phyloP scores from a whole-genome alignment of 2,797 vertebrate genomes.

The Odontamblyopus rebecca region DNA sequence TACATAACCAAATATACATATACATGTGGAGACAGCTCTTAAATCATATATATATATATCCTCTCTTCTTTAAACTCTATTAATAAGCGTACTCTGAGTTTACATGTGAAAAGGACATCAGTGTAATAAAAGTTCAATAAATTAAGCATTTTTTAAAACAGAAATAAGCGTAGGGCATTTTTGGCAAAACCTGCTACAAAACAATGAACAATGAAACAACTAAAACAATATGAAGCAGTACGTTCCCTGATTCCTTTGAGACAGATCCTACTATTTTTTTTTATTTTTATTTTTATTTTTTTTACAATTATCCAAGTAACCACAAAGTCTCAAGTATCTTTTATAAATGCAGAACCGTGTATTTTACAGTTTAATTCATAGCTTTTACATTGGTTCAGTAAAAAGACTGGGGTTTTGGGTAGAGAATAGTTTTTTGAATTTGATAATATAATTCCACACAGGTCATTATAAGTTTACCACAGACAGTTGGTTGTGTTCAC shows the following conservation, averaged over 20 bases:
- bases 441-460: background rate
- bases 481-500: too few species aligned
- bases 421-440: background rate
- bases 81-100: conserved; percentile 67
- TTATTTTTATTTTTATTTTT: too few species aligned
- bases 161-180: conserved; percentile 57
- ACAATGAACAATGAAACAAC: conserved; percentile 49
- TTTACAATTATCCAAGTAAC: background rate
- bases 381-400: background rate
- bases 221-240: conserved; percentile 26
- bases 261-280: background rate
- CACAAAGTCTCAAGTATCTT: background rate
- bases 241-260: conserved; percentile 28
- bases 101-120: conserved; percentile 90
- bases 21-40: conserved; percentile 82
- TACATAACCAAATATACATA: conserved; percentile 99
- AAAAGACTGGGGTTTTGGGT: background rate
- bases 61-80: conserved; percentile 55
- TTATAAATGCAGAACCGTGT: background rate
- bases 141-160: conserved; percentile 93
- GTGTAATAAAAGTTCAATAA: conserved; percentile 87
- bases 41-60: conserved; percentile 70
- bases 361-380: background rate
- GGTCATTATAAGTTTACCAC: background rate
- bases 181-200: conserved; percentile 58